Conservation (phyloP, 2,797 vertebrate species). For the Sebastes minor region DNA sequence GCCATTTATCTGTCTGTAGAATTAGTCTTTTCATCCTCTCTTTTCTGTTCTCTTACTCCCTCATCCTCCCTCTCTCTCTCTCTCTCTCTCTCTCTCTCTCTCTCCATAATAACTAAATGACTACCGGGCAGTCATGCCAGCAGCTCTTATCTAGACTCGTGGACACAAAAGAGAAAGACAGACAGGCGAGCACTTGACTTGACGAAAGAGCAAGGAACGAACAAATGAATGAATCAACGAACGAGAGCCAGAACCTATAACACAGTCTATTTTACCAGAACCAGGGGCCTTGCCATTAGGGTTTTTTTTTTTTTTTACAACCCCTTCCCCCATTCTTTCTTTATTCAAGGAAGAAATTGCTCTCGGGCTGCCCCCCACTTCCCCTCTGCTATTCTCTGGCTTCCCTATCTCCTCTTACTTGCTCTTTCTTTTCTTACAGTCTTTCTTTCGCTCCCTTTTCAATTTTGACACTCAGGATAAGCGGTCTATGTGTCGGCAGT, state of each 20-base stretch:
- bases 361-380: conserved; percentile 81
- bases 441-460: conserved; percentile 95
- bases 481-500: conserved; percentile 74
- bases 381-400: conserved; percentile 84
- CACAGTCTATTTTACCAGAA: conserved; percentile 94
- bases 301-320: conserved; percentile 87
- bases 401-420: conserved; percentile 85
- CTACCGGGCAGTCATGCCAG: conserved; percentile 88
- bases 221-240: conserved; percentile 87
- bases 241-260: conserved; percentile 83
- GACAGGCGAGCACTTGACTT: conserved; percentile 93
- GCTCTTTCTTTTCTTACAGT: conserved; percentile 91
- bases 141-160: conserved; percentile 76
- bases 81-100: conserved; percentile 67
- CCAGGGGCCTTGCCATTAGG: conserved; percentile 91
- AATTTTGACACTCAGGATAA: conserved; percentile 86
- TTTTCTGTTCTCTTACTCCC: conserved; percentile 45
- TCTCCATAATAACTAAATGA: conserved; percentile 85
- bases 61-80: conserved; percentile 89
- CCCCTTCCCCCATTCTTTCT: conserved; percentile 62
- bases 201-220: conserved; percentile 84
- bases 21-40: conserved; percentile 74
- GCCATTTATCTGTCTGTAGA: conserved; percentile 77
- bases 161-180: conserved; percentile 84
- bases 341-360: conserved; percentile 91